Base-by-base conservation (phyloP, 37 sponge, comb jelly and placozoan genomes). In the Aplysina aerophoba region DNA sequence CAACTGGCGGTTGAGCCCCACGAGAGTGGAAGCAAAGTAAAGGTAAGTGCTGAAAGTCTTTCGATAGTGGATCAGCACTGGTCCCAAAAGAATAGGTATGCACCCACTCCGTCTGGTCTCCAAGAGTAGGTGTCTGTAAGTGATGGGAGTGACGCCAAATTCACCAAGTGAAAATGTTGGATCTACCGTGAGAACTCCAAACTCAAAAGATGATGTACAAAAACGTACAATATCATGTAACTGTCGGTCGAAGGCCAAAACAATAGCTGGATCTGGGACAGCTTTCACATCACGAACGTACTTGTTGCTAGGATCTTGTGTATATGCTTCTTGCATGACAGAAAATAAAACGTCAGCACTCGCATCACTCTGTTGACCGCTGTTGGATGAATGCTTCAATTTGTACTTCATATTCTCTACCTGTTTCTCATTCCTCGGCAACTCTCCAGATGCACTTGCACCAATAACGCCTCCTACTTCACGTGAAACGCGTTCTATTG, bases 21-120 rank as follows among this genome's bases (percentile, higher is more conserved):
- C 65, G 22, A 90, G 25, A 27, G 86, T 84, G 12, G 90, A 90
- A 11, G 90, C 90, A 86, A 90, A 90, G 33, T 82, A 90, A 40
- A 90, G 54, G 67, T 85, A 90, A 55, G 90, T 73, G 8, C 66
- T 22, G 72, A 90, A 86, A 15, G 50, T 58, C 54, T 84, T 84
- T 71, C 84, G 12, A 41, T 84, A 89, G 81, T 89, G 89, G 33
- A 89, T 65, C 20, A 84, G 79, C 21, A 79, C 73, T 38, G 89
- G 89, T 11, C 89, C 89, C 35, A 84, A 15, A 55, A 89, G 30
- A 15, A 80, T 59, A n/a, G 89, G 89, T 36, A 77, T n/a, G 11
- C 68, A 66, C 58, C 57, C 35, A 30, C 31, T 74, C 62, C 80
- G 36, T 35, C 44, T 71, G 24, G 83, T 78, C 55, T 88, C 58